phyloP scores from a whole-genome alignment of 2,797 vertebrate species.

The Acipenser transmontanus region DNA sequence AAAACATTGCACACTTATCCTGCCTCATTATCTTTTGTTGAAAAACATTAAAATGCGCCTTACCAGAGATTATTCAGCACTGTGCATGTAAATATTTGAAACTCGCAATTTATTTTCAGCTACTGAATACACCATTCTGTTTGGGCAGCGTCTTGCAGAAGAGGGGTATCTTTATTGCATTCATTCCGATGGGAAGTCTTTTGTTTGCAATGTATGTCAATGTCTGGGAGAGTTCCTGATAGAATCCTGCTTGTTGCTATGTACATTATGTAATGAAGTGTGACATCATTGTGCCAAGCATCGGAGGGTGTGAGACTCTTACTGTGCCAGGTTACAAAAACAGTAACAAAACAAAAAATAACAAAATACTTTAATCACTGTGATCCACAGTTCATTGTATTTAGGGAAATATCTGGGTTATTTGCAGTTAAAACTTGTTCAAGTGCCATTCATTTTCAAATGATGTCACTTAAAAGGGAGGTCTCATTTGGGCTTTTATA shows the following conservation, averaged over 20 bases:
- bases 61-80: background rate
- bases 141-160: background rate
- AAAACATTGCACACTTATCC: constrained; percentile 15
- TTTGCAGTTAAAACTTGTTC: background rate
- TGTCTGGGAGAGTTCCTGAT: constrained; percentile 12
- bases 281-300: constrained; percentile 10
- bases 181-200: constrained; percentile 15
- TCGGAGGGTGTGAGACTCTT: background rate
- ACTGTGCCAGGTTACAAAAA: background rate
- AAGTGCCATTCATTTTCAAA: too few species aligned
- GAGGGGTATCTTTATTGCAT: constrained; percentile 13
- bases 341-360: background rate
- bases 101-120: constrained; percentile 22
- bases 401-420: background rate
- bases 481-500: too few species aligned
- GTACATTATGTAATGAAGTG: constrained; percentile 7
- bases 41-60: constrained; percentile 11
- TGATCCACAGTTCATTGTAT: too few species aligned
- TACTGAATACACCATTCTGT: constrained; percentile 9
- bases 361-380: background rate
- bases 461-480: too few species aligned
- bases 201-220: constrained; percentile 17
- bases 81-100: constrained; percentile 21
- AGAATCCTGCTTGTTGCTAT: constrained; percentile 3
- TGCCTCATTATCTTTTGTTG: constrained; percentile 14